Base-by-base conservation (phyloP, 2,113 vertebrate genomes). In the Mugil cephalus region DNA sequence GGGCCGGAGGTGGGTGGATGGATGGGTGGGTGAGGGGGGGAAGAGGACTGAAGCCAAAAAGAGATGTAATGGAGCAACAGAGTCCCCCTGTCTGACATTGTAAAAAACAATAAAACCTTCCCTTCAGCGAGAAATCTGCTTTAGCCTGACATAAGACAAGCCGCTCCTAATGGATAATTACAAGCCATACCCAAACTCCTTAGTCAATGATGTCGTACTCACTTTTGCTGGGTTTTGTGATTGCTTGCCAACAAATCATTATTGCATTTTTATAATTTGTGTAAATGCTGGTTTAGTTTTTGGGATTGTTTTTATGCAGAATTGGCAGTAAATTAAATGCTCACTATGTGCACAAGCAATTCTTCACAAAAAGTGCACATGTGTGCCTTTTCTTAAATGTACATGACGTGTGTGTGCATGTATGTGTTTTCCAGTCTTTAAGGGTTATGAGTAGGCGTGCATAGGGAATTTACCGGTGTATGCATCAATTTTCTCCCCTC, bases 241-340 rank as follows among this genome's bases (percentile, higher is more conserved):
- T 77, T 19, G 51, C 79, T 36, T 53, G 85, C 87, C 88, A 90
- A 58, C 58, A 83, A 74, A 79, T 87, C 81, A 74, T 88, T 88
- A 88, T 60, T 71, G 43, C 80, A n/a, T 69, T 80, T 65, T 77
- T 69, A 67, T 76, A 53, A 80, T 87, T 85, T 82, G 76, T 56
- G 63, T 73, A 61, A 81, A 78, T 19, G 62, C 48, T 52, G 82
- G 9, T 78, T 67, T 55, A 34, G 61, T 73, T 82, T 72, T 42
- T 81, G 46, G 46, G 64, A 74, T 74, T 75, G 35, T 76, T 77
- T 21, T 64, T 58, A 18, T 2, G 13, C 11, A 0, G 24, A 39
- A 62, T 35, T 81, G 80, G 74, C 74, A 80, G 61, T 8, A 59
- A 39, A 59, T 45, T 2, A 71, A 69, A 74, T 52, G 35, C 45